phyloP scores from a whole-genome alignment of 2,797 vertebrate genomes.

The Eptatretus atami region DNA sequence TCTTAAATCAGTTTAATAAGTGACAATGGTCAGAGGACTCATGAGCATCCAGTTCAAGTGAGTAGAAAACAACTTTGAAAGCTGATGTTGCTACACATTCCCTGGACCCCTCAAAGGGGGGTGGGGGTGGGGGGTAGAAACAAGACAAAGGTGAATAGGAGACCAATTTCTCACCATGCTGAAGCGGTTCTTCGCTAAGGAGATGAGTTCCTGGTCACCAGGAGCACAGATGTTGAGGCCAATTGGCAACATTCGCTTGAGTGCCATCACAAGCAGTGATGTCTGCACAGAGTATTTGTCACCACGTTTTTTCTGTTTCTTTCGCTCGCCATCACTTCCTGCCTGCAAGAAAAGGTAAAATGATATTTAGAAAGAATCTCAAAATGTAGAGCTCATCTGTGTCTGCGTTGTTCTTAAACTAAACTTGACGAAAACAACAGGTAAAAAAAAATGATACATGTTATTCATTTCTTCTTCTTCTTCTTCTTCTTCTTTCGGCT shows the following conservation, averaged over 20 bases:
- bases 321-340: slow-evolving; percentile 65
- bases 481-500: too few relatives aligned
- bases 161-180: slow-evolving; percentile 24
- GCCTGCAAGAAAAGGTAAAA: slow-evolving; percentile 11
- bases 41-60: too few relatives aligned
- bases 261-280: slow-evolving; percentile 60
- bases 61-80: too few relatives aligned
- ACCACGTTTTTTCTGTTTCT: slow-evolving; percentile 61
- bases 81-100: slow-evolving; percentile 9
- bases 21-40: too few relatives aligned
- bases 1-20: too few relatives aligned
- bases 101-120: slow-evolving; percentile 6
- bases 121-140: neutral
- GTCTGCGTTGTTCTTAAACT: too few relatives aligned
- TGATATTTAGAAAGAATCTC: too few relatives aligned
- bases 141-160: neutral
- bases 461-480: too few relatives aligned
- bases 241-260: slow-evolving; percentile 59
- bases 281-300: slow-evolving; percentile 71
- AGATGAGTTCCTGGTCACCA: slow-evolving; percentile 63
- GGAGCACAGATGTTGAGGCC: slow-evolving; percentile 70
- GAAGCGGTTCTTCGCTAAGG: slow-evolving; percentile 52
- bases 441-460: too few relatives aligned
- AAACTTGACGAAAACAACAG: too few relatives aligned
- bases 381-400: too few relatives aligned